These are phyloP conservation scores for Caenorhabditis sp. DNA, from an alignment of 2,888 invertebrate species.

Conservation along the genomic window DNA sequence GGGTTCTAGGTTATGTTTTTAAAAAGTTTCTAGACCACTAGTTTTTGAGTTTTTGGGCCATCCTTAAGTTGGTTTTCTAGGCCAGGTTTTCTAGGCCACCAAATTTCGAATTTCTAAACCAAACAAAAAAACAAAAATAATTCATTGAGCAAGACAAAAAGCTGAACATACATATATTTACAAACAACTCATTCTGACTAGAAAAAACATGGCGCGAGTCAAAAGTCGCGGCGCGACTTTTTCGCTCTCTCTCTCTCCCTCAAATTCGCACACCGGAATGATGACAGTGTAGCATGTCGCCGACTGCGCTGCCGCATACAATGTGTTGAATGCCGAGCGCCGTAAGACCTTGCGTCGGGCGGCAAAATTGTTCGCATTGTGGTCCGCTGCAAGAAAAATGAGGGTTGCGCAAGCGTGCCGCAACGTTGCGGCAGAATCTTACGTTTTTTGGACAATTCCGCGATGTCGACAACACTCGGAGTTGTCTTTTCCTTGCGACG, in stretches of 20 bases:
- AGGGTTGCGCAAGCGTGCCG: too few species aligned
- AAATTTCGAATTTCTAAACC: too few species aligned
- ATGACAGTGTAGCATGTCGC: slow-evolving; percentile 65
- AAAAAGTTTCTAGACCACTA: too few species aligned
- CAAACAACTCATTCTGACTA: background rate
- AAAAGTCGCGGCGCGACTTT: background rate
- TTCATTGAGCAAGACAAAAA: too few species aligned
- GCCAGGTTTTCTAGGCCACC: too few species aligned
- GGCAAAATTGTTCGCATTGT: slow-evolving; percentile 68
- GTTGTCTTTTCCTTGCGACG: slow-evolving; percentile 64
- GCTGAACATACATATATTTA: too few species aligned
- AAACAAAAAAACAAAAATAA: too few species aligned
- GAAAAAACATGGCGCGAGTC: background rate
- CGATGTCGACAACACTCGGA: slow-evolving; percentile 59
- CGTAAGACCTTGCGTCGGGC: slow-evolving; percentile 52
- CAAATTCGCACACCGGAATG: slow-evolving; percentile 56
- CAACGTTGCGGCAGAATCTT: background rate
- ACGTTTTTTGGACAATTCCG: slow-evolving; percentile 60
- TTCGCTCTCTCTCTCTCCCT: too few species aligned
- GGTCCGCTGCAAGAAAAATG: slow-evolving; percentile 59
- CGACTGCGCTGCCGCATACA: slow-evolving; percentile 62
- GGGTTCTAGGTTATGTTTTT: too few species aligned
- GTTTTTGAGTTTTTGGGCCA: too few species aligned
- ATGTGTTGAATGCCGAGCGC: slow-evolving; percentile 66
- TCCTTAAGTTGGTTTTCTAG: too few species aligned